A percentile compares a stretch with the other conserved stretches of the same genome.
Evolutionary conservation across 2,888 invertebrate genomes (phyloP).

Genomic region (Idaea biselata): DNA sequence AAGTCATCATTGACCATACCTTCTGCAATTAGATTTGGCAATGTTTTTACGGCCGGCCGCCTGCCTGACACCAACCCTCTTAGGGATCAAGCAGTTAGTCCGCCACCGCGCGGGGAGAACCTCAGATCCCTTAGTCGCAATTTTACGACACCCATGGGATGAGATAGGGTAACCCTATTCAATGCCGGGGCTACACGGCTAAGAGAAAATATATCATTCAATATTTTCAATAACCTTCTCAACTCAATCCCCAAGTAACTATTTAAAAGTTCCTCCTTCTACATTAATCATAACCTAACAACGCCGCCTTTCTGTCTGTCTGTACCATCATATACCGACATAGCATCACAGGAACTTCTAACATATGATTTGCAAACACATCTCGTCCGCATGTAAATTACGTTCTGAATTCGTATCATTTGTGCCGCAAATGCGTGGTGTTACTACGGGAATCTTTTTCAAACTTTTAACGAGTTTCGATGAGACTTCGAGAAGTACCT

Average conservation of each 20-base stretch:
- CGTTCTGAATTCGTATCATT: conserved; percentile 51
- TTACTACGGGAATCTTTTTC: conserved; percentile 24
- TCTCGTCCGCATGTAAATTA: conserved; percentile 49
- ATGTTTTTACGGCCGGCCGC: no score
- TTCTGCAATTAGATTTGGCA: no score
- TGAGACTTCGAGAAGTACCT: neutral
- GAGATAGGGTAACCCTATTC: no score
- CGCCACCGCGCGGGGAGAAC: no score
- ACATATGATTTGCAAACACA: conserved; percentile 56
- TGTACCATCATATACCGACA: conserved; percentile 34
- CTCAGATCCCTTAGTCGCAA: no score
- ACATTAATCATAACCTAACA: conserved; percentile 40
- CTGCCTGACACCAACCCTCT: no score
- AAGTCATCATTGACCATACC: no score
- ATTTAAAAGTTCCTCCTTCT: neutral
- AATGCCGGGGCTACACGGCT: no score
- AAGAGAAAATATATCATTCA: no score
- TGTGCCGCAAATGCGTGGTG: conserved; percentile 34
- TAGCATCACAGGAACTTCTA: conserved; percentile 26
- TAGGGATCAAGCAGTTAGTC: no score
- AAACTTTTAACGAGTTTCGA: conserved; percentile 11
- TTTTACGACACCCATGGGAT: no score
- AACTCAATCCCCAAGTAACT: neutral
- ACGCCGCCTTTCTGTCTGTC: conserved; percentile 57
- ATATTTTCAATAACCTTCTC: neutral